phyloP scores from a whole-genome alignment of 2,113 vertebrate genomes.

The Pterocles orientalis region DNA sequence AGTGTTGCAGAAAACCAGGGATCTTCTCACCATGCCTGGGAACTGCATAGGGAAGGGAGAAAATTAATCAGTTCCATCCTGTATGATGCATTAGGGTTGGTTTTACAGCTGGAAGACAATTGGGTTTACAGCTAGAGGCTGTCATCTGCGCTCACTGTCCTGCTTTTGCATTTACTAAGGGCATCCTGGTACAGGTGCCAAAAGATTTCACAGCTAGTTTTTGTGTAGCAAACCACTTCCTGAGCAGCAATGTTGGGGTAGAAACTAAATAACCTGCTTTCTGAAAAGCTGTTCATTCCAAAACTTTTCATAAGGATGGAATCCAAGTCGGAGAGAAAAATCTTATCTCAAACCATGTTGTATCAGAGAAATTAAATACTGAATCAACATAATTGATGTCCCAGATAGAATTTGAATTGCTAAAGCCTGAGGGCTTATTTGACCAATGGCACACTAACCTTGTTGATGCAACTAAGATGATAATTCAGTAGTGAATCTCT shows the following conservation, averaged over 20 bases:
- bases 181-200: neutral
- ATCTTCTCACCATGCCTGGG: accelerated
- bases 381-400: neutral
- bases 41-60: neutral
- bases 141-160: neutral
- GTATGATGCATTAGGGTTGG: neutral
- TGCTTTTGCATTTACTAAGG: neutral
- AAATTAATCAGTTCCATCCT: neutral
- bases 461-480: neutral
- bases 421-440: neutral
- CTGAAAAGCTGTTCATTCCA: neutral
- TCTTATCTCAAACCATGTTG: neutral
- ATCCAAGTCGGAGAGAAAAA: neutral
- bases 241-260: neutral
- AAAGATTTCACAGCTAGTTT: neutral
- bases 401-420: neutral
- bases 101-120: neutral
- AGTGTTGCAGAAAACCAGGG: neutral
- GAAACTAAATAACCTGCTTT: neutral
- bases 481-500: neutral
- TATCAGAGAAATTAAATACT: neutral
- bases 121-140: neutral
- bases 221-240: neutral
- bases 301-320: neutral
- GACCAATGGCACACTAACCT: neutral